Percentiles rank a stretch among this genome's conserved stretches.
phyloP scores from a whole-genome alignment of 2,797 vertebrate genomes.

The Numenius phaeopus region DNA sequence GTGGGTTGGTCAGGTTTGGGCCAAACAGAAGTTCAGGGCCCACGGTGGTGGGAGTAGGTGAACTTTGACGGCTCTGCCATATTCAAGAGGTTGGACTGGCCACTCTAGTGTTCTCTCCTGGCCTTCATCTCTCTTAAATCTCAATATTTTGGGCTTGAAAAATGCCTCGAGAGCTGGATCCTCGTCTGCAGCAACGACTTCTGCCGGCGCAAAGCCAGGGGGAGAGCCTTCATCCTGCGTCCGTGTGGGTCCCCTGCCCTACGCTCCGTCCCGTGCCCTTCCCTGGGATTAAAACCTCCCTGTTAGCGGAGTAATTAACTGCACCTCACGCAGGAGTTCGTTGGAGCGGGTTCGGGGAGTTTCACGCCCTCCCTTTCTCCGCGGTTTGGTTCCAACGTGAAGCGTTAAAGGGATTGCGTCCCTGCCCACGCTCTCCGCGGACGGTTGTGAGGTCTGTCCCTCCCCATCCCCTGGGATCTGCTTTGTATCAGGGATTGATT shows the following conservation, averaged over 20 bases:
- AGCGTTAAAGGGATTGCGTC: not conserved
- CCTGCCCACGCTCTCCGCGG: not conserved
- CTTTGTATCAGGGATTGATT: constrained; percentile 45
- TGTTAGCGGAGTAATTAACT: not conserved
- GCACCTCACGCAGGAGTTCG: not conserved
- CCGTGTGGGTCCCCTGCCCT: not conserved
- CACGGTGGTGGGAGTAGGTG: not conserved
- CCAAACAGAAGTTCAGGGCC: not conserved
- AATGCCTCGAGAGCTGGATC: fast-evolving
- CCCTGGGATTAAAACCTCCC: not conserved
- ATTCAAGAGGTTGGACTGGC: not conserved
- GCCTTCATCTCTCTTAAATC: not conserved
- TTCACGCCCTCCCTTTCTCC: not conserved
- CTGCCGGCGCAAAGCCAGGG: not conserved
- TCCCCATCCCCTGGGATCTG: not conserved
- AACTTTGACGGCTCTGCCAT: not conserved
- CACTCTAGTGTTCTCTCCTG: not conserved
- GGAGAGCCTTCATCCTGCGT: fast-evolving
- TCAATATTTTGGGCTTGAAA: not conserved
- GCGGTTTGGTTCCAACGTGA: not conserved
- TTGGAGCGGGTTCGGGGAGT: not conserved
- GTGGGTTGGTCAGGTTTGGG: not conserved
- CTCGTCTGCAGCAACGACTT: fast-evolving
- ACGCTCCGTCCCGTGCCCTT: fast-evolving
- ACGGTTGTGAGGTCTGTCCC: not conserved